Evolutionary conservation across 2,797 vertebrate genomes (phyloP).

Genomic region (Rhincodon typus): DNA sequence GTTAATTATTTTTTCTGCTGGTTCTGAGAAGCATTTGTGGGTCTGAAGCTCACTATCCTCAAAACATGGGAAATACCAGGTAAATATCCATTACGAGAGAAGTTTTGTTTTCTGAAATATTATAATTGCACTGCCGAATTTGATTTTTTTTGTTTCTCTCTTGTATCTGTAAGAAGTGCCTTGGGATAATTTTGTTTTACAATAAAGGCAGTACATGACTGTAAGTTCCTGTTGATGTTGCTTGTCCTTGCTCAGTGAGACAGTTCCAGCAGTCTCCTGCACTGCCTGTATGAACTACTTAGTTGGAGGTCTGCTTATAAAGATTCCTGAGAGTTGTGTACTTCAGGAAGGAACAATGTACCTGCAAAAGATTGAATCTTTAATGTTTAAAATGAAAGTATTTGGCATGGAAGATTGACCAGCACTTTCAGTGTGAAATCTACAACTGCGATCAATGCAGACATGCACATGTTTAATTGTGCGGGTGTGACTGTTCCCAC

Average conservation of each 20-base stretch:
- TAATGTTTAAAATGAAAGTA: conserved; percentile 43
- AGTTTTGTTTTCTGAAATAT: not conserved
- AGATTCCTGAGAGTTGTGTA: not conserved
- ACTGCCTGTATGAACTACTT: not conserved
- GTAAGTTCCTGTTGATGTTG: not conserved
- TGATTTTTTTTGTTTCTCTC: not conserved
- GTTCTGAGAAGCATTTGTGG: not conserved
- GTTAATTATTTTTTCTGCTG: not conserved
- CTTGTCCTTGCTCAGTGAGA: not conserved
- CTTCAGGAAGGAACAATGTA: conserved; percentile 41
- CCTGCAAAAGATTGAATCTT: conserved; percentile 40
- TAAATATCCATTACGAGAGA: not conserved
- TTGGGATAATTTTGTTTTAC: not conserved
- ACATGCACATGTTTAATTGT: conserved; percentile 41
- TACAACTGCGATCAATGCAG: conserved; percentile 40
- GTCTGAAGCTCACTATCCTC: not conserved
- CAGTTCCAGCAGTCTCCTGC: not conserved
- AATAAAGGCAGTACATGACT: not conserved
- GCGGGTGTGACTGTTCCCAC: conserved; percentile 37
- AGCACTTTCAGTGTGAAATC: conserved; percentile 42
- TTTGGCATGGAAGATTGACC: conserved; percentile 46
- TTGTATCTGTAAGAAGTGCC: not conserved
- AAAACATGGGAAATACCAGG: not conserved
- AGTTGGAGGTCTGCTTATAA: conserved; percentile 11
- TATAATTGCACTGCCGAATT: not conserved